phyloP scores from a whole-genome alignment of 1,140 invertebrate genomes.

The Campoletis sonorensis region DNA sequence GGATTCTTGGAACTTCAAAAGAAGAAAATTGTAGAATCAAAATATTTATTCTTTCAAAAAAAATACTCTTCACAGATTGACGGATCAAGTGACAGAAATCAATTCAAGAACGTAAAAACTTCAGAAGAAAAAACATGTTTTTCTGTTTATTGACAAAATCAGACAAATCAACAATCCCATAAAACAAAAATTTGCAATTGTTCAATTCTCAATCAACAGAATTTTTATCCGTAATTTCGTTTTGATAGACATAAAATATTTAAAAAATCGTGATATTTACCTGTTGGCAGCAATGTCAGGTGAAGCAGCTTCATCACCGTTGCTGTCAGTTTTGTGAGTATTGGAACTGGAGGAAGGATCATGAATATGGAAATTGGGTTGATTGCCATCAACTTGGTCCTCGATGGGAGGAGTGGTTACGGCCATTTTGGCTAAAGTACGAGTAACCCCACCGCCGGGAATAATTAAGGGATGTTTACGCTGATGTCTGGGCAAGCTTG shows the following conservation, averaged over 20 bases:
- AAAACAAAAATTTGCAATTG: too few relatives aligned
- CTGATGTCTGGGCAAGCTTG: conserved; percentile 85
- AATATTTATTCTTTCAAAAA: too few relatives aligned
- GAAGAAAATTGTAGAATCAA: too few relatives aligned
- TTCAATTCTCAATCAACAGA: too few relatives aligned
- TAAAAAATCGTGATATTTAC: conserved; percentile 52
- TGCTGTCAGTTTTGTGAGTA: conserved; percentile 25
- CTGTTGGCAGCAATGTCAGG: conserved; percentile 62
- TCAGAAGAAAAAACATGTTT: too few relatives aligned
- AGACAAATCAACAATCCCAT: too few relatives aligned
- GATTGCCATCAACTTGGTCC: conserved; percentile 68
- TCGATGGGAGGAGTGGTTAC: conserved; percentile 67
- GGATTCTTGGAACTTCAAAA: too few relatives aligned
- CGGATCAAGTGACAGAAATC: too few relatives aligned
- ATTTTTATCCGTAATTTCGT: not conserved
- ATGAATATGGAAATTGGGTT: conserved; percentile 31
- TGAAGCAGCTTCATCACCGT: conserved; percentile 48
- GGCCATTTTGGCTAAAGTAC: conserved; percentile 80
- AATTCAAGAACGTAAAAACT: too few relatives aligned
- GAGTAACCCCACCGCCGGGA: conserved; percentile 80
- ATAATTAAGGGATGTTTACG: conserved; percentile 93
- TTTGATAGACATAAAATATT: not conserved
- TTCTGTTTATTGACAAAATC: too few relatives aligned
- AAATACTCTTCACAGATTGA: too few relatives aligned
- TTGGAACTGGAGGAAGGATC: conserved; percentile 52